Conservation (phyloP, 2,888 invertebrate species). For the Dryococelus australis region DNA sequence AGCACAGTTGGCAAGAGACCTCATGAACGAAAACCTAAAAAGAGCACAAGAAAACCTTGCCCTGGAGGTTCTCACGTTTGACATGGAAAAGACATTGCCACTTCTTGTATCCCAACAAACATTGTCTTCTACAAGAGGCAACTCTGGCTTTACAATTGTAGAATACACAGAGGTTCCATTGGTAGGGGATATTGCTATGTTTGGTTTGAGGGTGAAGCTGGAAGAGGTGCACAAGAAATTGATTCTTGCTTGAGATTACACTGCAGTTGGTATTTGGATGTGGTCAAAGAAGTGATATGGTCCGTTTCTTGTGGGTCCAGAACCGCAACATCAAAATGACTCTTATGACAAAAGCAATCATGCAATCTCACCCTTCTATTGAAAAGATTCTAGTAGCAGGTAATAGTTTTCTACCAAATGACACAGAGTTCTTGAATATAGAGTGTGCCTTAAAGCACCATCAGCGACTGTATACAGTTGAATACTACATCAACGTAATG, state of each 20-base stretch:
- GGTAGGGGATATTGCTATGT: too few species aligned
- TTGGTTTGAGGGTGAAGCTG: too few species aligned
- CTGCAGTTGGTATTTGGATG: too few species aligned
- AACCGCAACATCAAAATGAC: constrained; percentile 6
- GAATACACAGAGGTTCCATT: too few species aligned
- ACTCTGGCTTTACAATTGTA: constrained; percentile 42
- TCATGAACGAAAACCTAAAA: neutral
- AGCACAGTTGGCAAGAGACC: neutral
- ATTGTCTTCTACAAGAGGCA: constrained; percentile 52
- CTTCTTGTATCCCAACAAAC: constrained; percentile 49
- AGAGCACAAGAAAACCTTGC: neutral
- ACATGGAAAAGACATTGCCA: constrained; percentile 50
- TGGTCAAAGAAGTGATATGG: neutral
- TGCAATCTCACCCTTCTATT: neutral
- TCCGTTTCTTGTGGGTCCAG: too few species aligned
- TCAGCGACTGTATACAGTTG: too few species aligned
- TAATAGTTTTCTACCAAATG: neutral
- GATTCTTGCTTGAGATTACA: too few species aligned
- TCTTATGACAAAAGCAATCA: neutral
- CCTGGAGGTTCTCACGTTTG: constrained; percentile 37
- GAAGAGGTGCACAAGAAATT: too few species aligned
- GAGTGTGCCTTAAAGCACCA: too few species aligned
- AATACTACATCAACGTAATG: neutral
- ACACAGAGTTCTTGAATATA: neutral
- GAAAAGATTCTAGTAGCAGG: neutral